Conservation (phyloP, 2,888 invertebrate species). For the Eumerus sabulonum region DNA sequence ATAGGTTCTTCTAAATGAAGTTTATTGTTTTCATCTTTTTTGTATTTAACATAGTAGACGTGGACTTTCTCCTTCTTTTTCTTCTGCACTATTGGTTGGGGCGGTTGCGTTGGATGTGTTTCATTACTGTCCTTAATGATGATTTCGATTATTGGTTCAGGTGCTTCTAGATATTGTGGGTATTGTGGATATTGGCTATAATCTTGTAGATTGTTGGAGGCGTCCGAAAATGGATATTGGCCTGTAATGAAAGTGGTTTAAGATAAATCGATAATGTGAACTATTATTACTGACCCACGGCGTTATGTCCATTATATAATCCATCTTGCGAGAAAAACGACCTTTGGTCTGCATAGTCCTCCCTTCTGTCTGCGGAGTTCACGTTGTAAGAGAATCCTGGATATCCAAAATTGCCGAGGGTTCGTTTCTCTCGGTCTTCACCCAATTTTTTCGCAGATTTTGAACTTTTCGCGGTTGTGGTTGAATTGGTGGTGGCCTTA, state of each 20-base stretch:
- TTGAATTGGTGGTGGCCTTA: constrained; percentile 50
- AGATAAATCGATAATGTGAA: neutral
- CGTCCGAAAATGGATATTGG: constrained; percentile 65
- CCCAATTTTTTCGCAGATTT: constrained; percentile 59
- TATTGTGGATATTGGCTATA: constrained; percentile 70
- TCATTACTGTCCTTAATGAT: constrained; percentile 95
- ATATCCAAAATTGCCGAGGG: constrained; percentile 75
- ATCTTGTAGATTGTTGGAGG: constrained; percentile 72
- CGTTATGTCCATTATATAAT: constrained; percentile 75
- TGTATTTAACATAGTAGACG: constrained; percentile 94
- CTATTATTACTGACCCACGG: constrained; percentile 45
- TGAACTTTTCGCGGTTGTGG: constrained; percentile 37
- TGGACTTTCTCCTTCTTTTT: constrained; percentile 88
- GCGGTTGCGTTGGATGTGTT: constrained; percentile 83
- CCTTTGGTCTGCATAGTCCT: constrained; percentile 72
- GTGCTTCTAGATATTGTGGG: constrained; percentile 85
- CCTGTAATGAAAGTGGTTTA: constrained; percentile 19
- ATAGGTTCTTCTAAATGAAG: constrained; percentile 90
- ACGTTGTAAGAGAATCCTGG: constrained; percentile 73
- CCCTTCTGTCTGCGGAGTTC: constrained; percentile 74
- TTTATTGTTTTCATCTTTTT: constrained; percentile 88
- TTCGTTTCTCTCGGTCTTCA: constrained; percentile 77
- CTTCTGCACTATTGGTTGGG: constrained; percentile 78
- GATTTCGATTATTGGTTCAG: constrained; percentile 94
- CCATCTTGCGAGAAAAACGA: constrained; percentile 73